These are phyloP conservation scores for Atractosteus spatula DNA, from an alignment of 2,113 vertebrate genomes.

Conservation along the genomic window DNA sequence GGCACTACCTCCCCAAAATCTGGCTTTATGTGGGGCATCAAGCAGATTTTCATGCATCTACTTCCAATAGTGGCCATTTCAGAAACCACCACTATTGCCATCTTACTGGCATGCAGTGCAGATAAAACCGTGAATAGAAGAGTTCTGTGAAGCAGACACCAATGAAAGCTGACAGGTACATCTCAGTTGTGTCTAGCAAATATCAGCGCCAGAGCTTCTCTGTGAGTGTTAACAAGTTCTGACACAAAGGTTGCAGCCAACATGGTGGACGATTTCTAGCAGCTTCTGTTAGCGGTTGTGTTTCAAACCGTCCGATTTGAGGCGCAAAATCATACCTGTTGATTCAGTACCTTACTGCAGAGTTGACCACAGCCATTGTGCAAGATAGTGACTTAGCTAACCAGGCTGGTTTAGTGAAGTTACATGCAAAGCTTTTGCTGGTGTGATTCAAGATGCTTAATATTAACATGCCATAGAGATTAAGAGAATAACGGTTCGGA, in stretches of 20 bases:
- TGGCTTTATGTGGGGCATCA: slow-evolving; percentile 98
- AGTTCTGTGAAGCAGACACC: slow-evolving; percentile 77
- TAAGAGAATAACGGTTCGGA: slow-evolving; percentile 18
- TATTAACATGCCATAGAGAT: slow-evolving; percentile 54
- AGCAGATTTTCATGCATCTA: slow-evolving; percentile 96
- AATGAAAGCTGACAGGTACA: slow-evolving; percentile 68
- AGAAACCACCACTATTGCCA: slow-evolving; percentile 18
- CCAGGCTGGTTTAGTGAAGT: slow-evolving; percentile 51
- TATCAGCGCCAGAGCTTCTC: slow-evolving; percentile 57
- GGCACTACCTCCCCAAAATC: slow-evolving; percentile 93
- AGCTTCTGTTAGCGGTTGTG: too few relatives aligned
- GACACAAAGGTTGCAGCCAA: slow-evolving; percentile 54
- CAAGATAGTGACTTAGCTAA: slow-evolving; percentile 56
- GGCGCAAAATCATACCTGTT: too few relatives aligned
- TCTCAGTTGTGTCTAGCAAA: slow-evolving; percentile 63
- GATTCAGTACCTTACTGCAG: slow-evolving; percentile 4
- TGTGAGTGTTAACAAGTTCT: slow-evolving; percentile 55
- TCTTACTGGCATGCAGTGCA: slow-evolving; percentile 22
- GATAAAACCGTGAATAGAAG: slow-evolving; percentile 63
- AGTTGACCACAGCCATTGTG: slow-evolving; percentile 68
- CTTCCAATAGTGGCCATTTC: slow-evolving; percentile 71
- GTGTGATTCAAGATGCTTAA: slow-evolving; percentile 48
- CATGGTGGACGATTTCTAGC: slow-evolving; percentile 30
- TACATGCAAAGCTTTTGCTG: slow-evolving; percentile 53
- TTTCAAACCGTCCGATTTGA: too few relatives aligned